Percentiles rank a stretch among this genome's conserved stretches.
These are phyloP conservation scores for Geothlypis trichas DNA, from an alignment of 2,113 vertebrate species.

Conservation along the genomic window DNA sequence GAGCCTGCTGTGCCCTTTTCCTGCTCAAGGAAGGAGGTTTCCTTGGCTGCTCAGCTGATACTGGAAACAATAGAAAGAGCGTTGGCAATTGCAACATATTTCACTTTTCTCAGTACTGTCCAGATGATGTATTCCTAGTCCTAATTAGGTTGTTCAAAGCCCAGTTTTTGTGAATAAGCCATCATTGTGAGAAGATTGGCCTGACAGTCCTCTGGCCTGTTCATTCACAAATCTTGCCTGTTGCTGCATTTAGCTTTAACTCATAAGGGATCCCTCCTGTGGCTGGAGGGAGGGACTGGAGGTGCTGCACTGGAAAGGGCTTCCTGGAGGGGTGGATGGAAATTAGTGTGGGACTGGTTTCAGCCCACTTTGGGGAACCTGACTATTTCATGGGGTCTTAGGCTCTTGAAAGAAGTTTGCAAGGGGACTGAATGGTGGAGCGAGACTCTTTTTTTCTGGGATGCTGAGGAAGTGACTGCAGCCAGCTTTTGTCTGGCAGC, in stretches of 20 bases:
- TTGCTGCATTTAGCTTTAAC: neutral
- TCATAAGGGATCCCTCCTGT: neutral
- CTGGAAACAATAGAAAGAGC: constrained; percentile 32
- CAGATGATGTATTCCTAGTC: constrained; percentile 49
- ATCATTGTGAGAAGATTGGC: constrained; percentile 49
- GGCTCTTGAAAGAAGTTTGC: neutral
- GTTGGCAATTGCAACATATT: neutral
- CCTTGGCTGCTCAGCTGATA: neutral
- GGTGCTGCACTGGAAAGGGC: neutral
- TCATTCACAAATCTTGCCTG: constrained; percentile 56
- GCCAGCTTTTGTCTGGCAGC: constrained; percentile 58
- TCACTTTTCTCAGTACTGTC: constrained; percentile 47
- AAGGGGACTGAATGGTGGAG: neutral
- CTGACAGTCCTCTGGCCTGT: constrained; percentile 38
- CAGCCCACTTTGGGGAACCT: neutral
- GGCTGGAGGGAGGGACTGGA: neutral
- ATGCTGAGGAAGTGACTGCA: neutral
- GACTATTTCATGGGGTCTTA: neutral
- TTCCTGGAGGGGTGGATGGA: neutral
- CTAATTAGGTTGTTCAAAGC: constrained; percentile 59
- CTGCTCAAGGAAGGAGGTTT: neutral
- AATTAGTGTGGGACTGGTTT: neutral
- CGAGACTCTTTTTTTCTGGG: neutral
- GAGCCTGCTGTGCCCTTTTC: constrained; percentile 2
- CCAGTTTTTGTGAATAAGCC: constrained; percentile 57